Percentiles rank a stretch among this genome's conserved stretches.
Evolutionary conservation across 2,113 vertebrate species (phyloP).

Genomic region (Fregata magnificens): DNA sequence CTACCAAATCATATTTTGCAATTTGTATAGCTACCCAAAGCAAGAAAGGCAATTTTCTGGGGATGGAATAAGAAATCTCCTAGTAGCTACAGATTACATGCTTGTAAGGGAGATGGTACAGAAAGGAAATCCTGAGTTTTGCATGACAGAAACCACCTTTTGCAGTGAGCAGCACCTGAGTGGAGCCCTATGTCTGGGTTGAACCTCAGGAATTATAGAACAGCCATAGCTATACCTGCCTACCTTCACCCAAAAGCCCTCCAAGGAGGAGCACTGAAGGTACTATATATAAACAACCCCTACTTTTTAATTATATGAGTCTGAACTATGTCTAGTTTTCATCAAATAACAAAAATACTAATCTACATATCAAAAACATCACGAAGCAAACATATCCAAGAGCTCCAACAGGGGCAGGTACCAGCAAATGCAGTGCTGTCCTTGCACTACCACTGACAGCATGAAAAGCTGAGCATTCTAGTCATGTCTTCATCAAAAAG

Average conservation of each 20-base stretch:
- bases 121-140: neutral
- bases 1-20: neutral
- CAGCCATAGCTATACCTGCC: neutral
- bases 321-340: neutral
- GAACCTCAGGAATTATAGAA: neutral
- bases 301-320: neutral
- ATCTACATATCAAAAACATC: neutral
- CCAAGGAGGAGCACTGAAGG: neutral
- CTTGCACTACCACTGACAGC: neutral
- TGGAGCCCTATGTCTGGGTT: neutral
- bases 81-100: neutral
- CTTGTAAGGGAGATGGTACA: neutral
- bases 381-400: neutral
- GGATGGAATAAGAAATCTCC: neutral
- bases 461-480: neutral
- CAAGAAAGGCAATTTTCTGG: neutral
- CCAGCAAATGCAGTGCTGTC: neutral
- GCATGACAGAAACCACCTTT: neutral
- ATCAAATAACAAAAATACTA: neutral
- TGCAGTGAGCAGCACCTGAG: neutral
- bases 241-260: neutral
- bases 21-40: neutral
- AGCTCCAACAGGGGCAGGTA: neutral
- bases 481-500: neutral
- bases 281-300: neutral